phyloP scores from a whole-genome alignment of 2,113 vertebrate species.

The Ictalurus furcatus region DNA sequence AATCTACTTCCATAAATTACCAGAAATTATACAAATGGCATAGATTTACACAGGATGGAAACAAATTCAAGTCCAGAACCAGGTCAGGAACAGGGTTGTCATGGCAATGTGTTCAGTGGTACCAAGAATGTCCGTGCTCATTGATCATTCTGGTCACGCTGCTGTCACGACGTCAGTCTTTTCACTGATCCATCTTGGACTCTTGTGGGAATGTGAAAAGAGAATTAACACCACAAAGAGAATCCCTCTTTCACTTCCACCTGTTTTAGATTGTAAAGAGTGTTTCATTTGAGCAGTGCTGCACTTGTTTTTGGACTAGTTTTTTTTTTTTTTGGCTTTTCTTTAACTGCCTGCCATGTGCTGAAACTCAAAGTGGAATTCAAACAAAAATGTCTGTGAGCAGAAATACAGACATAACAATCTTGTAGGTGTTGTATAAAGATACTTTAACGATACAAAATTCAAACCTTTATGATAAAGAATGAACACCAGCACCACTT shows the following conservation, averaged over 20 bases:
- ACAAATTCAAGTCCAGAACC: conserved; percentile 13
- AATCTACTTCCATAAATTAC: background rate
- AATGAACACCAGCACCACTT: background rate
- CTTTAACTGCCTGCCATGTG: conserved; percentile 64
- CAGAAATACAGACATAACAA: conserved; percentile 56
- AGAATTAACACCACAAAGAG: background rate
- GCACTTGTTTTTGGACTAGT: background rate
- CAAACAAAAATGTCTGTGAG: conserved; percentile 80
- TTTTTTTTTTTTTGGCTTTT: conserved; percentile 56
- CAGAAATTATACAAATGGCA: background rate
- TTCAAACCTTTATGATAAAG: background rate
- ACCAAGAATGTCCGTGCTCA: conserved; percentile 41
- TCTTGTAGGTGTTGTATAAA: background rate
- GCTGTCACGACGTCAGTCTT: conserved; percentile 1
- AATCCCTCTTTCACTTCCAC: conserved; percentile 21
- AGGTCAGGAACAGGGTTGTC: conserved; percentile 30
- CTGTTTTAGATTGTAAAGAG: conserved; percentile 55
- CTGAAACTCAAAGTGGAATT: conserved; percentile 72
- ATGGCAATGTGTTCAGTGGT: conserved; percentile 60
- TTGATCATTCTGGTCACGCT: conserved; percentile 23
- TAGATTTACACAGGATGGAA: background rate
- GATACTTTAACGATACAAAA: background rate
- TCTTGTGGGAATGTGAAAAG: background rate
- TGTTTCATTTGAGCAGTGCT: conserved; percentile 63
- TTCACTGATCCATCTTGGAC: background rate